Evolutionary conservation across 2,113 vertebrate genomes (phyloP), one percentile per base, ranked within the genome.

Genomic region (Ictalurus furcatus): DNA sequence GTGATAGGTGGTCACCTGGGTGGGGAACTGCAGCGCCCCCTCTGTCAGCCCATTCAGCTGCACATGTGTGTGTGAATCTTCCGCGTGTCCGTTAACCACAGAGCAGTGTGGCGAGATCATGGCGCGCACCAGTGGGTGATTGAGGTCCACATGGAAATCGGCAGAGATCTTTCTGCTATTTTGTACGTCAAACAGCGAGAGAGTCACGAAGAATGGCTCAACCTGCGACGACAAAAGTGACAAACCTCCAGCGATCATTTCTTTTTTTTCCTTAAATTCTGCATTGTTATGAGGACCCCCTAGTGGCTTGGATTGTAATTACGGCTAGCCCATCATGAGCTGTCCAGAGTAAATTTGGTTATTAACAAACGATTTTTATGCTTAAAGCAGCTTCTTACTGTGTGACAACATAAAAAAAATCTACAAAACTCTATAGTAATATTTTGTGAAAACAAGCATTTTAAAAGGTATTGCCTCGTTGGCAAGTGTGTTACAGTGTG

Each of bases 71-170:
- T 71, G 89, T 2, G 63, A 44, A n/a, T 87, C 73, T 63, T 63
- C 85, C 4, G 3, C 0, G 96, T 96, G 0, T 0, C 92, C 93
- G 88, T 95, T 92, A 87, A 95, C 92, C 11, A 92, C 93, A 0
- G 88, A 76, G 88, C 95, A 87, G 0, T 90, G 17, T 48, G 5
- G 87, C 16, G 91, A 30, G n/a, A 97, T 93, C 97, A 99, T 97
- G 40, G 97, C 96, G 86, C 97, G 95, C 56, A 99, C 98, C 61
- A 97, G 93, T 52, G 94, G 90, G 0, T 99, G 97, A 90, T 99
- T 99, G 89, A 99, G 95, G 91, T 99, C 98, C 89, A 99, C 97
- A 0, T 97, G 97, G 95, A 99, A 98, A 93, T 99, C 98, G 0
- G 98, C 97, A 0, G 98, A 99, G 94, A 99, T 99, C 95, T 99